Conservation (phyloP, 2,113 vertebrate species). For the Holacanthus passer region DNA sequence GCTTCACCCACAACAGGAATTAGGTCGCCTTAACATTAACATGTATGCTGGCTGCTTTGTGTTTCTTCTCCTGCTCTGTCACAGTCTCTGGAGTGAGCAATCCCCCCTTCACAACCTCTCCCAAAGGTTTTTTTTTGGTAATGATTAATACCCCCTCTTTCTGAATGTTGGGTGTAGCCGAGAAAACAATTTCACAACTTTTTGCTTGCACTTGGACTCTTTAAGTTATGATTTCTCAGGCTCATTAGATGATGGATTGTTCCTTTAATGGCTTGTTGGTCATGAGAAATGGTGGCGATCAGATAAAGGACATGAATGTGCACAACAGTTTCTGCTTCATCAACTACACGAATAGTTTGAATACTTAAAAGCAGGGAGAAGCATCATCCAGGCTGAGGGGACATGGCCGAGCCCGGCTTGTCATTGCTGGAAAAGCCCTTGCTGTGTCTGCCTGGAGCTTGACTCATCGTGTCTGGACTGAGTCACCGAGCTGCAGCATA, state of each 20-base stretch:
- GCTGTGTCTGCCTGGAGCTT: conserved; percentile 38
- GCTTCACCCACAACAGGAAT: conserved; percentile 66
- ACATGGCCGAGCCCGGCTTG: conserved; percentile 23
- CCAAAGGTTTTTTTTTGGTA: conserved; percentile 54
- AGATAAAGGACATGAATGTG: background rate
- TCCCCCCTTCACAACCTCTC: conserved; percentile 50
- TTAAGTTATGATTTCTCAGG: background rate
- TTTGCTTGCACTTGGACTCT: background rate
- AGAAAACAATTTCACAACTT: conserved; percentile 33
- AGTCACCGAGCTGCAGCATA: conserved; percentile 51
- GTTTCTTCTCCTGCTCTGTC: conserved; percentile 35
- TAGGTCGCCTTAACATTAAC: conserved; percentile 64
- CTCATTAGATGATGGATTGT: background rate
- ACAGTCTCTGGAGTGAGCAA: conserved; percentile 12
- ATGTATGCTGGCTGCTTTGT: conserved; percentile 59
- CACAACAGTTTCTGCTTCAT: background rate
- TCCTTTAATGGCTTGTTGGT: background rate
- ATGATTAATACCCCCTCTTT: conserved; percentile 54
- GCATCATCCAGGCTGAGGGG: conserved; percentile 15
- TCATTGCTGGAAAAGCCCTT: conserved; percentile 19
- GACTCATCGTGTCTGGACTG: conserved; percentile 48
- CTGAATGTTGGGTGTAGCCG: conserved; percentile 55
- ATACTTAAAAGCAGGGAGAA: conserved; percentile 5
- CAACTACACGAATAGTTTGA: background rate
- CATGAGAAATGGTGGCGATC: background rate